Conservation (phyloP, 2,113 vertebrate species). For the Python bivittatus region DNA sequence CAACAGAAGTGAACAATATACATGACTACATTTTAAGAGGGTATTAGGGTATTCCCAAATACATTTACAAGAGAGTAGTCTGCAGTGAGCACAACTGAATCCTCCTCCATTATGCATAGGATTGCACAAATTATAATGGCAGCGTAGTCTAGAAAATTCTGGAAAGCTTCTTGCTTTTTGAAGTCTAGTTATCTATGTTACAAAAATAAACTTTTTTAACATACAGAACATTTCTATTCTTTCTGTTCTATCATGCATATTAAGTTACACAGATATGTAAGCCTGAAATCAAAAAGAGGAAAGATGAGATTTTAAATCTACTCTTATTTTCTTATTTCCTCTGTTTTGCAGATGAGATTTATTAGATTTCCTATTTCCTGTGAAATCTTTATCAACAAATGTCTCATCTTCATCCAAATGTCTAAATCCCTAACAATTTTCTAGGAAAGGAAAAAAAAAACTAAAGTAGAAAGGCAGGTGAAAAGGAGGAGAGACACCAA, state of each 20-base stretch:
- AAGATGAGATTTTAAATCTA: not conserved
- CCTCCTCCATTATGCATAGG: not conserved
- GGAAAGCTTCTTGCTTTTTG: not conserved
- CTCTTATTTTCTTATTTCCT: not conserved
- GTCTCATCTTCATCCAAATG: not conserved
- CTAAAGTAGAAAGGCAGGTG: not conserved
- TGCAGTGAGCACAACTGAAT: not conserved
- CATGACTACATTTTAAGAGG: not conserved
- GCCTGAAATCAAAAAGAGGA: accelerated
- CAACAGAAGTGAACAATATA: not conserved
- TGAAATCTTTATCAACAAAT: not conserved
- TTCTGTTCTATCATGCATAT: not conserved
- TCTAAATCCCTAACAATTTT: not conserved
- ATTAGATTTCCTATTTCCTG: not conserved
- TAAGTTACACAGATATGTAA: not conserved
- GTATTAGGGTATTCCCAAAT: not conserved
- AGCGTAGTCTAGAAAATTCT: not conserved
- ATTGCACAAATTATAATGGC: not conserved
- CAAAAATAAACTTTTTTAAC: not conserved
- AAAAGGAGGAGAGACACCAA: not conserved
- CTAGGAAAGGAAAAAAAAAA: not conserved
- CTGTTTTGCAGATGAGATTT: not conserved
- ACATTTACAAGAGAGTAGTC: not conserved
- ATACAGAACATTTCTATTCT: not conserved
- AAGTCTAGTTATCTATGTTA: not conserved